These are phyloP conservation scores for Eupithecia tripunctaria DNA, from an alignment of 2,888 invertebrate genomes.

Conservation along the genomic window DNA sequence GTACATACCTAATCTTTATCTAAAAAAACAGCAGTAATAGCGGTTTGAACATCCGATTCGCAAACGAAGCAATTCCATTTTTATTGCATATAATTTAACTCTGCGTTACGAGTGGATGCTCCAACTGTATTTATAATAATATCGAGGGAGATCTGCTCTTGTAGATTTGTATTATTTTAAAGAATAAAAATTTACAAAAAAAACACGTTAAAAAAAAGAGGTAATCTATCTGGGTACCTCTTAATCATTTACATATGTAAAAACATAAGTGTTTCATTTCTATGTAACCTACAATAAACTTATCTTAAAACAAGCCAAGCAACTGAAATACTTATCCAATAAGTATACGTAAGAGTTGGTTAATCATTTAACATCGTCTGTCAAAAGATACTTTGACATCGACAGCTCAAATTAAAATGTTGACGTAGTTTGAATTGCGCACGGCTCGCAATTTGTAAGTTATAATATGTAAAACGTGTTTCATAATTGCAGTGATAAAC, in stretches of 20 bases:
- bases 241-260: not conserved
- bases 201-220: no score
- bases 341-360: not conserved
- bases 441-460: not conserved
- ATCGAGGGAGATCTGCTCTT: not conserved
- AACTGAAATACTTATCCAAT: not conserved
- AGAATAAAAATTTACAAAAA: not conserved
- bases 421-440: constrained; percentile 12
- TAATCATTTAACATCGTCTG: not conserved
- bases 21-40: constrained; percentile 15
- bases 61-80: constrained; percentile 54
- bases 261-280: not conserved
- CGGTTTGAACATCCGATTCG: constrained; percentile 44
- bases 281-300: not conserved
- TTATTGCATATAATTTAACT: constrained; percentile 59
- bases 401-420: constrained; percentile 13
- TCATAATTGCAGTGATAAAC: constrained; percentile 10
- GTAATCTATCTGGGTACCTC: not conserved
- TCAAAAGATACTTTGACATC: constrained; percentile 16
- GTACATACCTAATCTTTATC: no score
- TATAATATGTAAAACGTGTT: constrained; percentile 1
- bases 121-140: constrained; percentile 43
- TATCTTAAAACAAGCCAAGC: not conserved
- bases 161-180: not conserved
- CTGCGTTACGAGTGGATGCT: constrained; percentile 51